phyloP scores from a whole-genome alignment of 64 coral and sea anemone species.

The Orbicella faveolata region DNA sequence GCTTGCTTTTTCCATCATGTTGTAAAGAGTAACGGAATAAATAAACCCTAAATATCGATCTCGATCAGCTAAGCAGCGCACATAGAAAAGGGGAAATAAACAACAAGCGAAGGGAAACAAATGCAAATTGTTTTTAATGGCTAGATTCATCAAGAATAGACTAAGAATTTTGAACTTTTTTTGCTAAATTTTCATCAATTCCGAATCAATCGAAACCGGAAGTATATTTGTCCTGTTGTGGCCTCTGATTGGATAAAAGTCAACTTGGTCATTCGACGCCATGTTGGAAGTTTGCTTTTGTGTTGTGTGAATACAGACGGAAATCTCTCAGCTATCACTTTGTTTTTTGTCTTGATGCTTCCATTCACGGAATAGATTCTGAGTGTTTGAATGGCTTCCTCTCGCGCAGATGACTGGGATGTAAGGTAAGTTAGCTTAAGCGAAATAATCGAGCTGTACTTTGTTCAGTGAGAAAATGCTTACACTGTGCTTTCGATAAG shows the following conservation, averaged over 20 bases:
- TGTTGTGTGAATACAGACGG: neutral
- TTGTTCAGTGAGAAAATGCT: neutral
- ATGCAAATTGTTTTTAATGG: neutral
- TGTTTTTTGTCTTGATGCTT: neutral
- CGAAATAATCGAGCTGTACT: neutral
- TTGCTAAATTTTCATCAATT: neutral
- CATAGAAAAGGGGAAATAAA: neutral
- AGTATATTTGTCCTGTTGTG: neutral
- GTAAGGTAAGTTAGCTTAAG: neutral
- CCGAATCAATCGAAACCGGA: neutral
- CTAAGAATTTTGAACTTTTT: neutral
- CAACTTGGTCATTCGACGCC: neutral
- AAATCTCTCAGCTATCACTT: neutral
- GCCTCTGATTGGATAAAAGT: constrained; percentile 11
- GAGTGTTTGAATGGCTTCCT: constrained; percentile 28
- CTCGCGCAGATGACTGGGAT: constrained; percentile 23
- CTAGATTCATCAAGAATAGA: neutral
- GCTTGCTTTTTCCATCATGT: neutral
- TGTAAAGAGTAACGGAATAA: neutral
- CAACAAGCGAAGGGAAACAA: neutral
- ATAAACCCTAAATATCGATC: neutral
- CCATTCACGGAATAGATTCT: neutral
- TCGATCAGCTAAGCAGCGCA: neutral
- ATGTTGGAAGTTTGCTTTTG: constrained; percentile 4
- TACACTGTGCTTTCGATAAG: neutral